These are phyloP conservation scores for Cetonia aurata DNA, from an alignment of 2,888 invertebrate genomes.

Conservation along the genomic window DNA sequence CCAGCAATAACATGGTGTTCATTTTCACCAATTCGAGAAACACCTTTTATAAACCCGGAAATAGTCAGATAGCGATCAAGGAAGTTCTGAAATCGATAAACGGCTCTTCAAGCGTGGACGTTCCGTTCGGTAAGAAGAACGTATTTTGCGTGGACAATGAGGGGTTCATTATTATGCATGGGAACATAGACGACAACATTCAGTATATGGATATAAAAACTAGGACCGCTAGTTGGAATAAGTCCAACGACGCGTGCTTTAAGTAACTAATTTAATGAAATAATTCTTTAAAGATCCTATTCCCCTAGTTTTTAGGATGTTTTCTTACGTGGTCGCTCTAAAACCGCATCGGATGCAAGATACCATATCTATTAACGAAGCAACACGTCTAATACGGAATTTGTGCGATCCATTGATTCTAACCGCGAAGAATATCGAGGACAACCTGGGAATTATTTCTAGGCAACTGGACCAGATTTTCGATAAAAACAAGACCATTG, in stretches of 20 bases:
- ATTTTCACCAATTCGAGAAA: conserved; percentile 48
- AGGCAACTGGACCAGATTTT: conserved; percentile 52
- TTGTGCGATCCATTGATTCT: conserved; percentile 61
- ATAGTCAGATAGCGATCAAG: conserved; percentile 42
- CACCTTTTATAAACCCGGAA: conserved; percentile 47
- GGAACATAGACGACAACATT: conserved; percentile 14
- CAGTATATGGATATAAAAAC: conserved; percentile 9
- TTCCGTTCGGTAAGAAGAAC: conserved; percentile 39
- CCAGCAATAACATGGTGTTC: conserved; percentile 47
- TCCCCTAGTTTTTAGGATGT: conserved; percentile 5
- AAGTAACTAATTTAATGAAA: conserved; percentile 25
- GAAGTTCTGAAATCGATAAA: conserved; percentile 38
- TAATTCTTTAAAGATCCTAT: not conserved
- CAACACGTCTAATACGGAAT: conserved; percentile 58
- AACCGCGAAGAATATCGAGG: conserved; percentile 59
- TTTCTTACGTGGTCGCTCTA: conserved; percentile 10
- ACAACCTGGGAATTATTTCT: conserved; percentile 57
- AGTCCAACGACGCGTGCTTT: conserved; percentile 33
- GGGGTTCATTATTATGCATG: conserved; percentile 43
- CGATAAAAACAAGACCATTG: conserved; percentile 53
- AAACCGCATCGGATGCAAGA: conserved; percentile 58
- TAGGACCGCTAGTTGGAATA: conserved; percentile 41
- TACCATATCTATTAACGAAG: conserved; percentile 61
- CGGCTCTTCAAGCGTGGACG: conserved; percentile 29
- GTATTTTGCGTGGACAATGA: conserved; percentile 48